These are phyloP conservation scores for Lophura swinhoii DNA, from an alignment of 2,797 vertebrate genomes.

Conservation along the genomic window DNA sequence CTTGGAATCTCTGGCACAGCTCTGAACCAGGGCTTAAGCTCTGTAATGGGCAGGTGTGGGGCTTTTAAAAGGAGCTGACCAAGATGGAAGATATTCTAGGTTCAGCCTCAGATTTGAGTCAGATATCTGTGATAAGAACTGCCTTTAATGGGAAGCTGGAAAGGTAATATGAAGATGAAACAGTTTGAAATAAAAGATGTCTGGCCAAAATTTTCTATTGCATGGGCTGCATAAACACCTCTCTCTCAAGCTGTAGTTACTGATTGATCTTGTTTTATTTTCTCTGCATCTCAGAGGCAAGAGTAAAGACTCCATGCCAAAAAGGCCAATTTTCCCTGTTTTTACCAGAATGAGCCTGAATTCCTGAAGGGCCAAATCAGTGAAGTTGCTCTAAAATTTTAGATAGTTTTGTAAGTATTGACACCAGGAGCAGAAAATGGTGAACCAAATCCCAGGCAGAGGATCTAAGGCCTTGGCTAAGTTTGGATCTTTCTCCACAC, in stretches of 20 bases:
- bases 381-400: not conserved
- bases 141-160: slow-evolving; percentile 36
- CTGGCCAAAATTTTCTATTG: slow-evolving; percentile 23
- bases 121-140: not conserved
- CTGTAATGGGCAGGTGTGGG: not conserved
- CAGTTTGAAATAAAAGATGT: slow-evolving; percentile 31
- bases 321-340: not conserved
- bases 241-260: not conserved
- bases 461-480: not conserved
- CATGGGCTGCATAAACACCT: not conserved
- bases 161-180: slow-evolving; percentile 26
- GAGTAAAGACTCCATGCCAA: not conserved
- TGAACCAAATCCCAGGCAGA: not conserved
- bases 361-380: not conserved
- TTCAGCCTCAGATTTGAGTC: not conserved
- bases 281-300: slow-evolving; percentile 30
- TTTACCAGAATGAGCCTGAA: not conserved
- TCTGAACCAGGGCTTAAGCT: not conserved
- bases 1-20: not conserved
- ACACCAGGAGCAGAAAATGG: not conserved
- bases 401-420: not conserved
- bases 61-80: not conserved
- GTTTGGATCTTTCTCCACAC: not conserved
- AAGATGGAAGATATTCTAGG: not conserved
- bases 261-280: slow-evolving; percentile 36